Conservation (phyloP, 2,888 invertebrate genomes). For the Cephus pulcher region DNA sequence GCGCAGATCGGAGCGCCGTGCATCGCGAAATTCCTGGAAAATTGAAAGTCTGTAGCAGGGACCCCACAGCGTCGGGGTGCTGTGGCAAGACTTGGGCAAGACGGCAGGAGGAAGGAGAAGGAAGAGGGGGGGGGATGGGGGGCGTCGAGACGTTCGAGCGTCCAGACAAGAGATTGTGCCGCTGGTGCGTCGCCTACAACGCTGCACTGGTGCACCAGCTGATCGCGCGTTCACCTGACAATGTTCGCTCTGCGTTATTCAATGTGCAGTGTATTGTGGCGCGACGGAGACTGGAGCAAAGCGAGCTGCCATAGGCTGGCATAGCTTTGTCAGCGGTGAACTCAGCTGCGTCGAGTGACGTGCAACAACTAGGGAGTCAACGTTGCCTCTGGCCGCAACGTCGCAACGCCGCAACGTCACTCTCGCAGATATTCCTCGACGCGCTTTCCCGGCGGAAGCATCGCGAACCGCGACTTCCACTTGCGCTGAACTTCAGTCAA, state of each 20-base stretch:
- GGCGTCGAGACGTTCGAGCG: too few species aligned
- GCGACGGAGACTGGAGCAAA: constrained; percentile 32
- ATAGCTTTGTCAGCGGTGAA: constrained; percentile 42
- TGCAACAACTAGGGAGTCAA: constrained; percentile 26
- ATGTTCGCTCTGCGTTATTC: too few species aligned
- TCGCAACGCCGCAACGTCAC: constrained; percentile 24
- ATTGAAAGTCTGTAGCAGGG: too few species aligned
- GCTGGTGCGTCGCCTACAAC: neutral
- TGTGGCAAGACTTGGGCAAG: too few species aligned
- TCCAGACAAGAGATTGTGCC: neutral
- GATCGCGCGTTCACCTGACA: neutral
- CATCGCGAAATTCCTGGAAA: too few species aligned
- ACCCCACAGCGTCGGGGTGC: too few species aligned
- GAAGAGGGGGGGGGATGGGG: too few species aligned
- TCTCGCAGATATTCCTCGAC: constrained; percentile 42
- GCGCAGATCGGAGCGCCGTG: too few species aligned
- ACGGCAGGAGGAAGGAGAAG: too few species aligned
- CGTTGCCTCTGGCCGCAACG: constrained; percentile 22
- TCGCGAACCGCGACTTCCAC: constrained; percentile 19
- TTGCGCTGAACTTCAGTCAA: neutral
- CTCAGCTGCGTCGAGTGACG: constrained; percentile 24
- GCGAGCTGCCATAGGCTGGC: constrained; percentile 38
- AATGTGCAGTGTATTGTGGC: neutral
- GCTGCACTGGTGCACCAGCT: neutral
- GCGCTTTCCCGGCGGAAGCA: constrained; percentile 42